phyloP scores from a whole-genome alignment of 1,140 invertebrate genomes.

The Chironomus tepperi region DNA sequence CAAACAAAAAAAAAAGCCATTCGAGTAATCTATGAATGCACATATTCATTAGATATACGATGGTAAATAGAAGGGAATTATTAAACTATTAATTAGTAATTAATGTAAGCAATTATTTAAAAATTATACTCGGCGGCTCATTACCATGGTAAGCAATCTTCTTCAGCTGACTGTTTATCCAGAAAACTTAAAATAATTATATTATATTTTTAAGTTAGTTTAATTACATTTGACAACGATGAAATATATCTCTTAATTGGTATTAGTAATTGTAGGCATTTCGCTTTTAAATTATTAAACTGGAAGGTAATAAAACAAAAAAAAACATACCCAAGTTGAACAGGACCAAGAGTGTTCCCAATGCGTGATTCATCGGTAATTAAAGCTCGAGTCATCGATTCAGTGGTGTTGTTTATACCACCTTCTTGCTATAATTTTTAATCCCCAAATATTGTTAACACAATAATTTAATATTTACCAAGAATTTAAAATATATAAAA shows the following conservation, averaged over 20 bases:
- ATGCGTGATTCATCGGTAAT: constrained; percentile 80
- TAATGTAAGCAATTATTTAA: too few relatives aligned
- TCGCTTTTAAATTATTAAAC: constrained; percentile 15
- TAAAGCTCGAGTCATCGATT: constrained; percentile 83
- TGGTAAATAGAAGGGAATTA: too few relatives aligned
- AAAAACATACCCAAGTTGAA: constrained; percentile 79
- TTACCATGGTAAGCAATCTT: constrained; percentile 36
- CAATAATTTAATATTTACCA: background rate
- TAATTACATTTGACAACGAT: too few relatives aligned
- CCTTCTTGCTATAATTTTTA: constrained; percentile 63
- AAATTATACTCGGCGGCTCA: background rate
- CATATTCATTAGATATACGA: too few relatives aligned
- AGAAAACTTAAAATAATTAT: constrained; percentile 50
- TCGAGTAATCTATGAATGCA: too few relatives aligned
- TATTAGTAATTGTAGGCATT: background rate
- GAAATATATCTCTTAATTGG: too few relatives aligned
- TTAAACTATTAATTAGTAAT: too few relatives aligned
- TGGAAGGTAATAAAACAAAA: constrained; percentile 32
- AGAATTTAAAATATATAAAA: background rate
- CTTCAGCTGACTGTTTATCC: constrained; percentile 53
- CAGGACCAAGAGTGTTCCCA: constrained; percentile 71
- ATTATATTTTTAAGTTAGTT: background rate
- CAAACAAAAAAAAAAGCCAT: too few relatives aligned
- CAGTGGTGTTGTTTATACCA: constrained; percentile 77
- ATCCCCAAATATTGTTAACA: background rate